Evolutionary conservation across 2,113 vertebrate species (phyloP).

Genomic region (Macquaria ambigua): DNA sequence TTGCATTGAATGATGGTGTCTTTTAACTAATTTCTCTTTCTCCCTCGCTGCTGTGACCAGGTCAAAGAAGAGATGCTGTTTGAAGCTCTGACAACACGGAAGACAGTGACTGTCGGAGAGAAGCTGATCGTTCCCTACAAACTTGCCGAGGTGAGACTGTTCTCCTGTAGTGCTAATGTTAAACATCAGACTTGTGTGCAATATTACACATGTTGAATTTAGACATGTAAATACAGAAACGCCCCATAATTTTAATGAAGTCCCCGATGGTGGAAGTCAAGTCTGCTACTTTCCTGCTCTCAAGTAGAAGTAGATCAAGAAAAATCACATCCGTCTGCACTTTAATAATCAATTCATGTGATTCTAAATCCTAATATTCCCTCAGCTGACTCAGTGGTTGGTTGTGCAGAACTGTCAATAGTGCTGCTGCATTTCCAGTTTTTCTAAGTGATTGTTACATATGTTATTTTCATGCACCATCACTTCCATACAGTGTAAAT

Average conservation of each 20-base stretch:
- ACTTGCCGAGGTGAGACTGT: slow-evolving; percentile 90
- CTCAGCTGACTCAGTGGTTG: too few relatives aligned
- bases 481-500: background rate
- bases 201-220: background rate
- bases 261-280: background rate
- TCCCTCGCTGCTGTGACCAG: slow-evolving; percentile 74
- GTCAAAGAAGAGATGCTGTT: slow-evolving; percentile 98
- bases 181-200: background rate
- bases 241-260: background rate
- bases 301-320: background rate
- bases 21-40: background rate
- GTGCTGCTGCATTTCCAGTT: background rate
- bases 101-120: slow-evolving; percentile 97
- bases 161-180: background rate
- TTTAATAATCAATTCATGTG: too few relatives aligned
- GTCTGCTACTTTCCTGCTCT: background rate
- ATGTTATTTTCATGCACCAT: background rate
- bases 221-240: background rate
- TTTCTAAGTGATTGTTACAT: too few relatives aligned
- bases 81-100: slow-evolving; percentile 96
- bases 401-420: too few relatives aligned
- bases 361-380: too few relatives aligned
- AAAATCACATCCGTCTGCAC: background rate
- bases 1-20: background rate
- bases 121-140: slow-evolving; percentile 97